These are phyloP conservation scores for Xestia xanthographa DNA, from an alignment of 2,888 invertebrate species.

Conservation along the genomic window DNA sequence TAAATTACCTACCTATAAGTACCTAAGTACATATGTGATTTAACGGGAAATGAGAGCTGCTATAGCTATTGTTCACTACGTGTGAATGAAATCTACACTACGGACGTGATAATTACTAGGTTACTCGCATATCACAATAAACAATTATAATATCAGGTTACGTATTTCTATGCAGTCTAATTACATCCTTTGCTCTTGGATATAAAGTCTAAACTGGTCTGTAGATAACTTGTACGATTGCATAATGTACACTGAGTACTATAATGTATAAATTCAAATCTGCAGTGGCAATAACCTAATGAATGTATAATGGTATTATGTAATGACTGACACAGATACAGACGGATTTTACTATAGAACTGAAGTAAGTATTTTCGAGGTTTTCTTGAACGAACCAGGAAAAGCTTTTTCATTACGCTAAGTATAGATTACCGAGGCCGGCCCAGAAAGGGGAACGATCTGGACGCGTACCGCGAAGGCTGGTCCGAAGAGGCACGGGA, in stretches of 20 bases:
- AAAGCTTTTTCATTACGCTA: not conserved
- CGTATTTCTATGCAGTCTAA: conserved; percentile 2
- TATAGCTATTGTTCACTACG: not conserved
- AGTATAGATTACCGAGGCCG: no score
- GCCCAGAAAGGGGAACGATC: no score
- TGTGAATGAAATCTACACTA: conserved; percentile 23
- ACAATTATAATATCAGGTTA: conserved; percentile 47
- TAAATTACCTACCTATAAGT: not conserved
- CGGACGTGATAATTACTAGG: conserved; percentile 22
- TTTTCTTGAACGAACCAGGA: conserved; percentile 9
- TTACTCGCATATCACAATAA: conserved; percentile 21
- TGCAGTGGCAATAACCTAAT: conserved; percentile 57
- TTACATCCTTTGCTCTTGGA: not conserved
- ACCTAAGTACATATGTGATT: no score
- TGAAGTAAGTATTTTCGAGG: not conserved
- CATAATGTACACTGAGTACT: no score
- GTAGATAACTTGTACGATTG: conserved; percentile 29
- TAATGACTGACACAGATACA: conserved; percentile 24
- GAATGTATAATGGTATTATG: not conserved
- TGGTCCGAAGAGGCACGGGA: no score
- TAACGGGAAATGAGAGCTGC: not conserved
- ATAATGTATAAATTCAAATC: conserved; percentile 42
- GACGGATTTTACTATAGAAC: not conserved
- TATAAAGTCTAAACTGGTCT: conserved; percentile 40
- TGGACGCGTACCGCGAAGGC: no score